Base-by-base conservation (phyloP, 92 coral and sea anemone genomes). In the Palythoa caribaeorum region DNA sequence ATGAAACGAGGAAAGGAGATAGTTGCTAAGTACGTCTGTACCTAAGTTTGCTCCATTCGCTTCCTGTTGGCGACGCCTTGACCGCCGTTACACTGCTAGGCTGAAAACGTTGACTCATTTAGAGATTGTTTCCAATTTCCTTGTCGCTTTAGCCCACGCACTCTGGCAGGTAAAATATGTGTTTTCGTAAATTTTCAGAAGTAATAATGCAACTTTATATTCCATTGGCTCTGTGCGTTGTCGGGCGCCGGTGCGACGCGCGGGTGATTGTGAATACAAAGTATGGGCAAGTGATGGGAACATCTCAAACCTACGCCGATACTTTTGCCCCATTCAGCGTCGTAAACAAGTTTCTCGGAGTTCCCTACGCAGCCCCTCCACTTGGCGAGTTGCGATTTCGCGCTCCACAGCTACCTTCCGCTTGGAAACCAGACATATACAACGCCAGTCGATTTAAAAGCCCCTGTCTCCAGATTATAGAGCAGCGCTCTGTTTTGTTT, bases 281-380 rank as follows among this genome's bases (percentile, higher is more conserved):
- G 48, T 93, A 93, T 78, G 98, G 98, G 53, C 53, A 78, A 38
- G n/a, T 93, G 1, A 74, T 66, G 73, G 98, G 98, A 68, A 71
- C 79, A 16, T 74, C 92, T 13, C 87, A 95, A 39, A 77, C 74
- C 38, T 95, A 93, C 73, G 70, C 88, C 17, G 17, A 66, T 65
- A 70, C 68, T 21, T 73, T 52, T 79, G 80, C 91, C 13, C 90
- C 87, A 76, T 87, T 95, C 65, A 91, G 86, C 74, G 62, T 79
- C 8, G 94, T 95, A 28, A 91, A 77, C 77, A 95, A 89, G 89
- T 95, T 93, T 60, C 98, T 95, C 38, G 98, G 98, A 1, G 77
- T 95, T 70, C 98, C 96, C 1, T 95, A 89, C 54, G 98, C 98
- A 11, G 88, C 96, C 17, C 93, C 98, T 12, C 98, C 98, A 53